Evolutionary conservation across 2,888 invertebrate genomes (phyloP).

Genomic region (Agrochola lychnidis): DNA sequence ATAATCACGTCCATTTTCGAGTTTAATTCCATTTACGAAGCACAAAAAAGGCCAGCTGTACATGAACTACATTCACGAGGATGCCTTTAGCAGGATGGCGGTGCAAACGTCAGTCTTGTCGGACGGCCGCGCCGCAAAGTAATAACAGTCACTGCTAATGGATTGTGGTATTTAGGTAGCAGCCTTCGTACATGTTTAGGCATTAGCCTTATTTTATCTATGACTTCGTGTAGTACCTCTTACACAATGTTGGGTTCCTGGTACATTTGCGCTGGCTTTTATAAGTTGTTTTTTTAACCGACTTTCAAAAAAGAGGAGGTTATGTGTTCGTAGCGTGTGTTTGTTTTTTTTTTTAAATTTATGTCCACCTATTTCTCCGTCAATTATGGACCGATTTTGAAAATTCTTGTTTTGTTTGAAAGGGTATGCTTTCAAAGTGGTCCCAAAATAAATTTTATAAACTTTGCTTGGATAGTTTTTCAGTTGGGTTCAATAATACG

Average conservation of each 20-base stretch:
- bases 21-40: constrained; percentile 55
- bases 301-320: too few relatives aligned
- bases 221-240: constrained; percentile 32
- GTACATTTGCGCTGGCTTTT: background rate
- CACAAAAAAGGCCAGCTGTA: constrained; percentile 57
- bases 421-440: too few relatives aligned
- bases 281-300: background rate
- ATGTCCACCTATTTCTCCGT: too few relatives aligned
- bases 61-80: constrained; percentile 60
- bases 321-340: too few relatives aligned
- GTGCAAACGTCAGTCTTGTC: constrained; percentile 77
- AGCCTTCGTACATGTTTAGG: constrained; percentile 61
- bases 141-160: constrained; percentile 80
- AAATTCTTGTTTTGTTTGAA: too few relatives aligned
- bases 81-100: constrained; percentile 72
- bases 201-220: constrained; percentile 61
- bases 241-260: constrained; percentile 26
- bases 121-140: constrained; percentile 72
- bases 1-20: constrained; percentile 45
- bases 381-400: too few relatives aligned
- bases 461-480: too few relatives aligned
- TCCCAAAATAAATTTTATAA: too few relatives aligned
- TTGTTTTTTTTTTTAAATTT: too few relatives aligned
- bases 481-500: too few relatives aligned
- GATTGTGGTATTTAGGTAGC: constrained; percentile 76